A percentile compares a stretch with the other conserved stretches of the same genome.
Evolutionary conservation across 2,113 vertebrate species (phyloP).

Genomic region (Macroglossus sobrinus): DNA sequence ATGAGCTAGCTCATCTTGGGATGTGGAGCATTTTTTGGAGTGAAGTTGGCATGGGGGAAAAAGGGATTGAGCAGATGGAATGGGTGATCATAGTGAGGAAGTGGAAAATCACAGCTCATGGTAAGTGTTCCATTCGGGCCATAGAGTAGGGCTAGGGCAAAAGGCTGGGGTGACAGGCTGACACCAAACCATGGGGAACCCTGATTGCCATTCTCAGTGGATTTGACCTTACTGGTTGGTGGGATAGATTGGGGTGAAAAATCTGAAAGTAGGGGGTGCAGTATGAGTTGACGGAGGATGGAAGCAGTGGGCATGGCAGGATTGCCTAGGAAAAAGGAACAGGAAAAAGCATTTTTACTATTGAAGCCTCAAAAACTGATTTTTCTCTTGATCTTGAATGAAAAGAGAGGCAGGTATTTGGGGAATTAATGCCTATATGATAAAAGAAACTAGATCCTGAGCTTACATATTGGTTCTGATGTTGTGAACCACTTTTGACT

Average conservation of each 20-base stretch:
- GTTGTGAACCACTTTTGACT: neutral
- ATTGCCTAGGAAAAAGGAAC: neutral
- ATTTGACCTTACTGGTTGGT: neutral
- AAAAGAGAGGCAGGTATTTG: neutral
- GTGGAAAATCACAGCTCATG: neutral
- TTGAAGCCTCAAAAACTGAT: neutral
- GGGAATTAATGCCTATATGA: neutral
- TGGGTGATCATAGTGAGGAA: neutral
- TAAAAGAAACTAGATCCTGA: neutral
- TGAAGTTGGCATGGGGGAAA: neutral
- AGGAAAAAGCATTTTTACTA: neutral
- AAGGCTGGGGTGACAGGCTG: neutral
- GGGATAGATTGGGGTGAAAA: neutral
- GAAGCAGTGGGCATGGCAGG: neutral
- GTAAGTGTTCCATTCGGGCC: no score
- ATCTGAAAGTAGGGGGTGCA: neutral
- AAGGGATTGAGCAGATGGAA: neutral
- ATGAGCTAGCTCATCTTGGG: neutral
- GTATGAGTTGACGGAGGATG: neutral
- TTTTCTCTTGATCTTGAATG: neutral
- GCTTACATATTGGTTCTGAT: neutral
- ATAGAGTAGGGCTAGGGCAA: neutral
- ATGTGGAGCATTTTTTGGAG: neutral
- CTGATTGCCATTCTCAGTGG: neutral
- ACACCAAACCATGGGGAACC: neutral